Conservation (phyloP, 1,140 invertebrate genomes). For the Ganaspis sp. region DNA sequence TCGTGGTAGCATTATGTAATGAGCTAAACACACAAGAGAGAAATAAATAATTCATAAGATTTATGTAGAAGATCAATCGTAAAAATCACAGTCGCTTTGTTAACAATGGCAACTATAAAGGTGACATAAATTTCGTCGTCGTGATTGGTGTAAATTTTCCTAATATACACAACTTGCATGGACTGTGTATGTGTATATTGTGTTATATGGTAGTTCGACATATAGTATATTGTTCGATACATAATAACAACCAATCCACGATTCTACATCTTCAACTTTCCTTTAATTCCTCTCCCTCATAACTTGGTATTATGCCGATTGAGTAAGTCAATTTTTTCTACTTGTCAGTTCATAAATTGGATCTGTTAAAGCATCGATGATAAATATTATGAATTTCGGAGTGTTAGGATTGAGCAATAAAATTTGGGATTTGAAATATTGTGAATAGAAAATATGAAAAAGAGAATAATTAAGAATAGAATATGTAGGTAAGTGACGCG, state of each 20-base stretch:
- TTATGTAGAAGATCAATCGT: neutral
- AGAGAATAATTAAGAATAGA: too few relatives aligned
- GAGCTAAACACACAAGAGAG: neutral
- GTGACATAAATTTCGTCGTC: neutral
- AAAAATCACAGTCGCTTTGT: neutral
- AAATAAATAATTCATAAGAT: slow-evolving; percentile 5
- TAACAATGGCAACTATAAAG: neutral
- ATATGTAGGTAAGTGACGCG: too few relatives aligned
- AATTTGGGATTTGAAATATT: neutral
- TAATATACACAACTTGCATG: neutral
- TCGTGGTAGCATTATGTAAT: neutral
- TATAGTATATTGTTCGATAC: too few relatives aligned
- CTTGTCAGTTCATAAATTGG: neutral
- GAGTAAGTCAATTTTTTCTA: neutral
- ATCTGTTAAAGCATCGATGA: neutral
- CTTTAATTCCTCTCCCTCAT: neutral
- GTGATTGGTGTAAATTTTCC: neutral
- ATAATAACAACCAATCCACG: too few relatives aligned
- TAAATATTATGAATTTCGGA: neutral
- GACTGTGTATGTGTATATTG: too few relatives aligned
- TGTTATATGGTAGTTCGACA: too few relatives aligned
- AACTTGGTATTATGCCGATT: neutral
- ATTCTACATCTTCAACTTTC: neutral
- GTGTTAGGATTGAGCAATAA: neutral
- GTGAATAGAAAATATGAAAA: too few relatives aligned